Evolutionary conservation across 1,140 invertebrate species (phyloP).

Genomic region (Lepeophtheirus salmonis): DNA sequence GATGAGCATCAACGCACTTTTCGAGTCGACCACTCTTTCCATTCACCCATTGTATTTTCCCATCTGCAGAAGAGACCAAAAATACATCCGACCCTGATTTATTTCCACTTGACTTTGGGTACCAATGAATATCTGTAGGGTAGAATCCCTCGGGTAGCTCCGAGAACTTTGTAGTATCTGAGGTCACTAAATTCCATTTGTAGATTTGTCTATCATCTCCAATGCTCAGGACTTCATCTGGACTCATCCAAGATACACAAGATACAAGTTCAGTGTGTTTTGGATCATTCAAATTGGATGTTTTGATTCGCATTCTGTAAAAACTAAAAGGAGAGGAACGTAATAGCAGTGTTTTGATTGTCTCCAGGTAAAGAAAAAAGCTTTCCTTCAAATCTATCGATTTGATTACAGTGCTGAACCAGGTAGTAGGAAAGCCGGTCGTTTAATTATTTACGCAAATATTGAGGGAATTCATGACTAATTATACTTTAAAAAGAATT

Average conservation of each 20-base stretch:
- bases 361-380: not conserved
- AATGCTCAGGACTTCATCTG: constrained; percentile 44
- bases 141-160: constrained; percentile 61
- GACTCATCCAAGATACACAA: constrained; percentile 73
- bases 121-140: constrained; percentile 72
- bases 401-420: not conserved
- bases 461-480: no score
- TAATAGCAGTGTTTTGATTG: no score
- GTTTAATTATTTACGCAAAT: no score
- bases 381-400: not conserved
- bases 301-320: constrained; percentile 56
- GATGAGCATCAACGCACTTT: constrained; percentile 75
- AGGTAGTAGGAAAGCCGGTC: not conserved
- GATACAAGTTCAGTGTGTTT: constrained; percentile 53
- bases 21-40: constrained; percentile 65
- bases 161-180: constrained; percentile 50
- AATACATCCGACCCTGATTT: constrained; percentile 61
- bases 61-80: constrained; percentile 71
- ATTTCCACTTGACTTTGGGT: constrained; percentile 34
- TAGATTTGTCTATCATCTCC: constrained; percentile 79
- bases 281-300: constrained; percentile 44
- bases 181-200: constrained; percentile 62
- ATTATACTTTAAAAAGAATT: no score
- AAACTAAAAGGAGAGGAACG: not conserved
- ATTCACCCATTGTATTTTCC: constrained; percentile 71